Evolutionary conservation across 2,113 vertebrate species (phyloP).

Genomic region (Sander lucioperca): DNA sequence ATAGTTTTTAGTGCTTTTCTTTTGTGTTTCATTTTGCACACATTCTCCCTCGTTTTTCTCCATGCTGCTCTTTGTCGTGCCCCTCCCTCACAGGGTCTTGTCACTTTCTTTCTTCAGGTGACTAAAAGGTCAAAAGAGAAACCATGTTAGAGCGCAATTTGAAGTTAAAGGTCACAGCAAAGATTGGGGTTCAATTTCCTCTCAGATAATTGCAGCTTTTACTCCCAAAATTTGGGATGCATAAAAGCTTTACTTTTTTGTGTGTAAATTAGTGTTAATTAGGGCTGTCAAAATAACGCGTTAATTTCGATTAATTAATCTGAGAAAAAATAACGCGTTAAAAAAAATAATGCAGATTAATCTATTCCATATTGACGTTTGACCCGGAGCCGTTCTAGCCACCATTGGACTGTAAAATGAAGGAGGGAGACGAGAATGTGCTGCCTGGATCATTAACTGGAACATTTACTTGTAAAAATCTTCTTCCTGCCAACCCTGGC

Average conservation of each 20-base stretch:
- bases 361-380: too few species aligned
- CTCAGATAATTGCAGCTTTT: background rate
- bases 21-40: conserved; percentile 56
- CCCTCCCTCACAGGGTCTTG: conserved; percentile 94
- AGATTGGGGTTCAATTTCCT: background rate
- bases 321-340: too few species aligned
- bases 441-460: too few species aligned
- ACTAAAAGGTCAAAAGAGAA: conserved; percentile 78
- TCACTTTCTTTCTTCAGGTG: conserved; percentile 99
- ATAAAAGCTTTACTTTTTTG: background rate
- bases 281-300: too few species aligned
- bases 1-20: conserved; percentile 69
- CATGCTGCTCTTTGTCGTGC: conserved; percentile 58
- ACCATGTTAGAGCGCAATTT: background rate
- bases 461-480: too few species aligned
- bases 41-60: conserved; percentile 56
- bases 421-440: too few species aligned
- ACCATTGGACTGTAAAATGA: too few species aligned
- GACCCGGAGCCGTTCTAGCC: too few species aligned
- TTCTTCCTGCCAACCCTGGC: too few species aligned
- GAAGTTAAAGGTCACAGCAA: conserved; percentile 7
- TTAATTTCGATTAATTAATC: too few species aligned
- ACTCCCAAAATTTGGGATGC: background rate
- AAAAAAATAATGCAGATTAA: too few species aligned
- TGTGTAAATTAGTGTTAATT: too few species aligned